phyloP scores from a whole-genome alignment of 2,113 vertebrate genomes.

The Lycaon pictus region DNA sequence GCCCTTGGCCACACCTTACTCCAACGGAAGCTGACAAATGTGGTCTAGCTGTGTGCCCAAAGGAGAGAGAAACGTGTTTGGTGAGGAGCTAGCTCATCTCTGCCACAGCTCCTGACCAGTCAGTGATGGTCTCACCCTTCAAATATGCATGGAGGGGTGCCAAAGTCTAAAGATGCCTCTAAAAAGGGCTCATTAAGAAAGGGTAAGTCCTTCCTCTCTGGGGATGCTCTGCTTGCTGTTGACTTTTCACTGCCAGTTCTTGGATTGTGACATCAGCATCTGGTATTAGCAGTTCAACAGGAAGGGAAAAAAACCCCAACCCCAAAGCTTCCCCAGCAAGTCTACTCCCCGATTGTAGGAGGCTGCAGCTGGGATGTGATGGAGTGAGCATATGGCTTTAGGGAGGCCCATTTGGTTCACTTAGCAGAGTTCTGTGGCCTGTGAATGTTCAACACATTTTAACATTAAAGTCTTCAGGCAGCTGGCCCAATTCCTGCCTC shows the following conservation, averaged over 20 bases:
- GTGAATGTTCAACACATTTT: slow-evolving; percentile 77
- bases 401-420: slow-evolving; percentile 75
- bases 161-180: neutral
- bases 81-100: neutral
- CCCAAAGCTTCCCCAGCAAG: neutral
- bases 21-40: neutral
- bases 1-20: neutral
- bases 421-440: slow-evolving; percentile 69
- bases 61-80: neutral
- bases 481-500: slow-evolving; percentile 51
- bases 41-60: neutral
- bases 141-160: neutral
- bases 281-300: slow-evolving; percentile 69
- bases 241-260: slow-evolving; percentile 57
- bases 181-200: neutral
- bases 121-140: neutral
- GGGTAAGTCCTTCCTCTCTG: neutral
- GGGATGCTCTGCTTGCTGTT: neutral
- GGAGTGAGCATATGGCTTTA: slow-evolving; percentile 54
- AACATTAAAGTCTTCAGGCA: slow-evolving; percentile 69
- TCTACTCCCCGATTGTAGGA: slow-evolving; percentile 57
- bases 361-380: slow-evolving; percentile 73
- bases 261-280: slow-evolving; percentile 67
- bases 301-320: neutral
- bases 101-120: neutral